Percentiles rank a stretch among this genome's conserved stretches.
phyloP scores from a whole-genome alignment of 1,140 invertebrate species.

The Caenorhabditis elegans region DNA sequence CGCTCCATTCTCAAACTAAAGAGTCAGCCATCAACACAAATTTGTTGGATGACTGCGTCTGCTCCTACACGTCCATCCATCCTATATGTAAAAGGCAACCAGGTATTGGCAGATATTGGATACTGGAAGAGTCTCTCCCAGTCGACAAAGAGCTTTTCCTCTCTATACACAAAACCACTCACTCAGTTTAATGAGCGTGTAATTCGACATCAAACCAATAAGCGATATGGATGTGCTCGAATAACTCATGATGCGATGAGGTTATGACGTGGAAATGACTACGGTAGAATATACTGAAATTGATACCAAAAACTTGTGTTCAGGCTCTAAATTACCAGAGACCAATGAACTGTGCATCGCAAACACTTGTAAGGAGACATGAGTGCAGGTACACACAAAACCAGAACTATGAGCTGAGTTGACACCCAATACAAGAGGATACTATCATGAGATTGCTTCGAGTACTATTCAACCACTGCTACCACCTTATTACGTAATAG shows the following conservation, averaged over 20 bases:
- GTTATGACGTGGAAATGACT: background rate
- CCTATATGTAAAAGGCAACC: slow-evolving; percentile 20
- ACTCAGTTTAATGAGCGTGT: slow-evolving; percentile 33
- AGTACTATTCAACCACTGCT: background rate
- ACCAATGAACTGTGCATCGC: background rate
- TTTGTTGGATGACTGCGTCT: slow-evolving; percentile 10
- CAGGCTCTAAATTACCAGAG: background rate
- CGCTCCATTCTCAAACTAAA: too few relatives aligned
- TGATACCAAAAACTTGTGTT: background rate
- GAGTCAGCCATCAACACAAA: background rate
- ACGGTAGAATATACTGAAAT: slow-evolving; percentile 4
- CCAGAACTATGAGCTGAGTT: background rate
- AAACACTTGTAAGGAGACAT: background rate
- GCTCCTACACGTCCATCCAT: background rate
- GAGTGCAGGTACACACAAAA: background rate
- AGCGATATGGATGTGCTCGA: slow-evolving; percentile 28
- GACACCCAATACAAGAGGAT: slow-evolving; percentile 20
- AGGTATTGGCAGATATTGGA: slow-evolving; percentile 29
- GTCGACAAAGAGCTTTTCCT: slow-evolving; percentile 27
- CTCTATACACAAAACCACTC: slow-evolving; percentile 27
- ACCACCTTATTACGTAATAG: background rate
- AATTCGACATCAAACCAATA: slow-evolving; percentile 33
- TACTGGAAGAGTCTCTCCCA: slow-evolving; percentile 2
- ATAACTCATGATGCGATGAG: slow-evolving; percentile 3
- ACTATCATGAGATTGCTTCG: slow-evolving; percentile 2